Percentiles rank a stretch among this genome's conserved stretches.
These are phyloP conservation scores for Salticus scenicus DNA, from an alignment of 2,888 invertebrate species.

Conservation along the genomic window DNA sequence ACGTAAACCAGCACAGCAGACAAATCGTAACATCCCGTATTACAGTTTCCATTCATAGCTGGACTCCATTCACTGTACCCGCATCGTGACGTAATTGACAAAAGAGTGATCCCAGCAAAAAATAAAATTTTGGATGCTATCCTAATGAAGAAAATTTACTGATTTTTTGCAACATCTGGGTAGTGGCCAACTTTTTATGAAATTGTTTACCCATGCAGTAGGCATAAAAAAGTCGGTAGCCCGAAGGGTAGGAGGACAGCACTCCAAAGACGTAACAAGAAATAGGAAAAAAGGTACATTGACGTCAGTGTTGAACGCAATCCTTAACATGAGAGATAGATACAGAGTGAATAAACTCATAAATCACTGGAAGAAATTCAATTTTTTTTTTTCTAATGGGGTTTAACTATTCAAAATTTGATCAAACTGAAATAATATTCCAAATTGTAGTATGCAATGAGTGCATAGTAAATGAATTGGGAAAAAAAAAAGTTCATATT, in stretches of 20 bases:
- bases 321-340: too few species aligned
- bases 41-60: constrained; percentile 32
- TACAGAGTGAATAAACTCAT: too few species aligned
- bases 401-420: too few species aligned
- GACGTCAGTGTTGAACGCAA: not conserved
- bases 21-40: constrained; percentile 5
- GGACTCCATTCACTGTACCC: constrained; percentile 39
- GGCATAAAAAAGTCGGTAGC: not conserved
- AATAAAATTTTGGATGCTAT: constrained; percentile 33
- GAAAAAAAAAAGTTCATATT: too few species aligned
- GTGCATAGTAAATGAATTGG: too few species aligned
- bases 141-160: constrained; percentile 46
- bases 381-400: too few species aligned
- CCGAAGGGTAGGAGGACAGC: not conserved
- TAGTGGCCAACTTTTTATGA: constrained; percentile 15
- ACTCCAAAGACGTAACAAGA: not conserved
- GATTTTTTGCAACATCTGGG: constrained; percentile 33
- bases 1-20: constrained; percentile 6
- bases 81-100: constrained; percentile 52
- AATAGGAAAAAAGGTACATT: not conserved
- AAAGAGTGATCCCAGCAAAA: constrained; percentile 9
- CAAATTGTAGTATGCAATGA: too few species aligned
- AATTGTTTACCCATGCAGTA: not conserved
- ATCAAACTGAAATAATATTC: too few species aligned
- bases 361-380: too few species aligned